phyloP scores from a whole-genome alignment of 1,140 invertebrate species.

The Sycobia sp. region DNA sequence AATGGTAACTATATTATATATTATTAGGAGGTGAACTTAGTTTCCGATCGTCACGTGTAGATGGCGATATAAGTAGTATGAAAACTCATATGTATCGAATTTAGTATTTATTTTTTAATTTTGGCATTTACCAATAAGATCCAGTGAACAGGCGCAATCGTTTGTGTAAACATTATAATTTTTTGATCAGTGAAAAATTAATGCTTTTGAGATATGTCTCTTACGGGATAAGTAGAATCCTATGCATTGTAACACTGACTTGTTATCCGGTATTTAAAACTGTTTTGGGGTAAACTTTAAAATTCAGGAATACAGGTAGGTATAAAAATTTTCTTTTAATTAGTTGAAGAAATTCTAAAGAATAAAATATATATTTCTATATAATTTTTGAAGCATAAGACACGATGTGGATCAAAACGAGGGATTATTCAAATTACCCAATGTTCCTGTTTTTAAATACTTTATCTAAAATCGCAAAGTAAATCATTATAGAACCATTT shows the following conservation, averaged over 20 bases:
- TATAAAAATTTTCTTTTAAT: background rate
- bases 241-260: constrained; percentile 52
- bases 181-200: constrained; percentile 57
- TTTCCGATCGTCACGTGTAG: no score
- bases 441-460: constrained; percentile 59
- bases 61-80: no score
- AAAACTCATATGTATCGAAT: no score
- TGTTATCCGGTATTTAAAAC: constrained; percentile 52
- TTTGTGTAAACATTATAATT: no score
- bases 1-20: no score
- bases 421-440: constrained; percentile 59
- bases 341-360: no score
- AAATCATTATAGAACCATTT: no score
- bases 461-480: no score
- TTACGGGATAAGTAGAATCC: constrained; percentile 55
- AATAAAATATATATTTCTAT: background rate
- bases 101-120: no score
- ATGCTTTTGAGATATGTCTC: constrained; percentile 55
- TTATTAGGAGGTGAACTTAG: no score
- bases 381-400: constrained; percentile 40
- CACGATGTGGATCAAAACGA: constrained; percentile 52
- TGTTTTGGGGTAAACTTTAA: constrained; percentile 58
- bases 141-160: no score
- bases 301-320: constrained; percentile 58
- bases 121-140: no score